A percentile compares a stretch with the other conserved stretches of the same genome.
Evolutionary conservation across 2,113 vertebrate species (phyloP).

Genomic region (Ctenomys sociabilis): DNA sequence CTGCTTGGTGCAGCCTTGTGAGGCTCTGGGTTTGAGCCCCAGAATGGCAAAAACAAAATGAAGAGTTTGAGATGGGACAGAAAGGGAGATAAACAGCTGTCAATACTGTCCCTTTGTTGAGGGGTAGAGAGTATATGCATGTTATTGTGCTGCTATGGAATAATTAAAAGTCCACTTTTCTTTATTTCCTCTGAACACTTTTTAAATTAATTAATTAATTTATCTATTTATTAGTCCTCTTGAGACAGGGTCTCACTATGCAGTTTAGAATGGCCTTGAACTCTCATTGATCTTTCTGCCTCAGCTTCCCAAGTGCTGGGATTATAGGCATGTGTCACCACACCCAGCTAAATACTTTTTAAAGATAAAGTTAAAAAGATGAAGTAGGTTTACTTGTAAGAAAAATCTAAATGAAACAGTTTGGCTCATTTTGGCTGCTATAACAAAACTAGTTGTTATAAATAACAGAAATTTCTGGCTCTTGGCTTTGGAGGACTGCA

Average conservation of each 20-base stretch:
- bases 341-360: background rate
- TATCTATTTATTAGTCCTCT: too few relatives aligned
- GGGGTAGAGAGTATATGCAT: rapidly evolving
- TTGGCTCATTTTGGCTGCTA: background rate
- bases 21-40: background rate
- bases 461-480: background rate
- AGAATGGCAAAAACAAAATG: background rate
- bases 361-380: background rate
- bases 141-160: background rate
- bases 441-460: background rate
- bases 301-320: too few relatives aligned
- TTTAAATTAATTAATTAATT: background rate
- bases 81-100: background rate
- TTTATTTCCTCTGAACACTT: background rate
- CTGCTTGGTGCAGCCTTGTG: background rate
- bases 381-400: background rate
- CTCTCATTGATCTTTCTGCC: too few relatives aligned
- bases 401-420: background rate
- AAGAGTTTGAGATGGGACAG: background rate
- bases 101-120: background rate
- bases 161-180: background rate
- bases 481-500: background rate
- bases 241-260: too few relatives aligned
- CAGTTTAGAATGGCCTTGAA: too few relatives aligned
- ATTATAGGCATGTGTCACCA: too few relatives aligned